These are phyloP conservation scores for Tachysurus vachellii DNA, from an alignment of 2,113 vertebrate genomes.

Conservation along the genomic window DNA sequence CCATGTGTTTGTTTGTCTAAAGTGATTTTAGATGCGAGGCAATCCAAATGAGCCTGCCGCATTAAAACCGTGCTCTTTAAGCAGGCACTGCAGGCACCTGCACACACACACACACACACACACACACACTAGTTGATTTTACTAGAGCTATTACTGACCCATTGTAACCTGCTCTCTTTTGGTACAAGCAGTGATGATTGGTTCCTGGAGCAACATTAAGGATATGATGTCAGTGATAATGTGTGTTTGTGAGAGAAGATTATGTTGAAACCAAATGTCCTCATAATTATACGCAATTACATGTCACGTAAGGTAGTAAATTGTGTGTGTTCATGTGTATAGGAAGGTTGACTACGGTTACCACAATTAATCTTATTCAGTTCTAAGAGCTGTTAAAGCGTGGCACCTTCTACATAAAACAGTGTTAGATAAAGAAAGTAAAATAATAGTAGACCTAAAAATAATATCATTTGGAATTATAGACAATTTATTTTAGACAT, in stretches of 20 bases:
- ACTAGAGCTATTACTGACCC: neutral
- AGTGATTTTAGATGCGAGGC: slow-evolving; percentile 47
- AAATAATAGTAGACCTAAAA: neutral
- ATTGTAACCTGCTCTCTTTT: slow-evolving; percentile 16
- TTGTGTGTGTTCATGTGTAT: neutral
- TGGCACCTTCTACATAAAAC: neutral
- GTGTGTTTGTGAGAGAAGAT: neutral
- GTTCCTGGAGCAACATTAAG: neutral
- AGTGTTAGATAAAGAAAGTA: neutral
- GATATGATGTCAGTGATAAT: neutral
- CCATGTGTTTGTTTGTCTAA: slow-evolving; percentile 53
- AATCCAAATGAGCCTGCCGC: slow-evolving; percentile 36
- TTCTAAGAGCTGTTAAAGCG: neutral
- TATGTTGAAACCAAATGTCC: neutral
- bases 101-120: neutral
- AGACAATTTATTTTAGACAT: too few relatives aligned
- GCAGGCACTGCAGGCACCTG: slow-evolving; percentile 19
- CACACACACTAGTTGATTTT: neutral
- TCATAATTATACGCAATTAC: neutral
- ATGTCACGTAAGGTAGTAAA: neutral
- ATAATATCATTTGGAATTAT: neutral
- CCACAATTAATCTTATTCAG: neutral
- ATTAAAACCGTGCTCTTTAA: slow-evolving; percentile 19
- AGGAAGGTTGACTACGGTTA: neutral
- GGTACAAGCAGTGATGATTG: neutral